Base-by-base conservation (phyloP, 37 sponge, comb jelly and placozoan species). In the Geodia barretti region DNA sequence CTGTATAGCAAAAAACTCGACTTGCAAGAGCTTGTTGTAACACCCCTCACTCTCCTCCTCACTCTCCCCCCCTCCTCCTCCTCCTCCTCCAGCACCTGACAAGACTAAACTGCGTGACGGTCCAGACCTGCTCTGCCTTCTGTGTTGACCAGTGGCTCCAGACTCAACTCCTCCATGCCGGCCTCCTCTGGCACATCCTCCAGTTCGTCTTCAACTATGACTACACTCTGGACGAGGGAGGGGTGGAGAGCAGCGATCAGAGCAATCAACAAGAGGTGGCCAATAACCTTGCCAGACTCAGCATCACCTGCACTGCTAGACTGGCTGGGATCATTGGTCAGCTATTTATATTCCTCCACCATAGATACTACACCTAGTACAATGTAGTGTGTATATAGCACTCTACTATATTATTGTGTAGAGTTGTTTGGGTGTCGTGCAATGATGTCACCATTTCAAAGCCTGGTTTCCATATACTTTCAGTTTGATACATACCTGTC, bases 161-260 rank as follows among this genome's bases (percentile, higher is more conserved):
- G 80, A 95, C 87, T 7, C 86, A 87, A 33, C 85, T 98, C 17
- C 83, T 98, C 30, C 89, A 94, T 62, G 95, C 90, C 28, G 47
- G 91, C 28, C 91, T 86, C 21, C 79, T 98, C 39, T 98, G 86
- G 89, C 98, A 89, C 65, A 17, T 98, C 60, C 43, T 90, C 24
- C 87, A 82, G 26, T 97, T 82, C 83, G 82, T 98, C 36, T 98
- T 98, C 93, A 80, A 90, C 64, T 98, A 98, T 72, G 99, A 98
- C 84, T 98, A 96, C 91, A 98, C 99, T 0, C 87, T 98, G 67
- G 99, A 94, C 32, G 99, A 98, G 84, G 88, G 97, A 23, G 99
- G 99, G 3, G 97, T 98, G 36, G 97, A 96, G 67, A 91, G 83
- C 34, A 83, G 79, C 9, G 92, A 91, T 41, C 93, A 91, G 39